Evolutionary conservation across 2,797 vertebrate species (phyloP), one percentile per base, ranked within the genome.

Genomic region (Antrozous pallidus): DNA sequence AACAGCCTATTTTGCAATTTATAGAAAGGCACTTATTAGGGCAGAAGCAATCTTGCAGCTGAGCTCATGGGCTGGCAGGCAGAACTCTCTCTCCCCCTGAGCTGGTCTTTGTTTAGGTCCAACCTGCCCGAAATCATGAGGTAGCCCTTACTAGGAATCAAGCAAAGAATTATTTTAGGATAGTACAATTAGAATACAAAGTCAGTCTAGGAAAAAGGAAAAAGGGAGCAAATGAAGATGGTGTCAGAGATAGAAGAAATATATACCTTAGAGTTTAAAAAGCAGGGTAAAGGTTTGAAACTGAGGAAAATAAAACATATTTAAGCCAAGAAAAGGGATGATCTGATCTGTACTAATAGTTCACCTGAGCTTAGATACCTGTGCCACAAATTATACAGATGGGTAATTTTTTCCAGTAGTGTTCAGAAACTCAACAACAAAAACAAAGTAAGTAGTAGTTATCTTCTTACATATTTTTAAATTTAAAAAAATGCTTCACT

Each of bases 401-500:
- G 8, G 47, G 31, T 17, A 5, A 38, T 47, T 47, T 13, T 42
- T 45, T 79, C 20, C 63, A 65, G 16, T 51, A 26, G 11, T 33
- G 1, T 40, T 85, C 90, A 93, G 71, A 73, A 90, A 45, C 33
- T 80, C 81, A 54, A 33, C 73, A 73, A 65, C 8, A 67, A 51
- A 42, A 74, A 85, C 28, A 80, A 94, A 81, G 24, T 24, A 70
- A 88, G 18, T n/a, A 26, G n/a, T n/a, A n/a, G 10, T 94, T 88
- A 67, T 4, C 54, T 70, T 42, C 89, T 92, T 36, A 93, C 88
- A 78, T 16, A 14, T 22, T 47, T 75, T 91, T 71, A 91, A 95
- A 90, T 88, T 78, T n/a, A n/a, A 38, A 26, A 73, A 90, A 93
- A 92, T 92, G 45, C 40, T 95, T 77, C 81, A 51, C 63, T 82